Percentiles rank a stretch among this genome's conserved stretches.
phyloP scores from a whole-genome alignment of 35 echinoderm and acorn worm genomes.

The Acanthaster planci region DNA sequence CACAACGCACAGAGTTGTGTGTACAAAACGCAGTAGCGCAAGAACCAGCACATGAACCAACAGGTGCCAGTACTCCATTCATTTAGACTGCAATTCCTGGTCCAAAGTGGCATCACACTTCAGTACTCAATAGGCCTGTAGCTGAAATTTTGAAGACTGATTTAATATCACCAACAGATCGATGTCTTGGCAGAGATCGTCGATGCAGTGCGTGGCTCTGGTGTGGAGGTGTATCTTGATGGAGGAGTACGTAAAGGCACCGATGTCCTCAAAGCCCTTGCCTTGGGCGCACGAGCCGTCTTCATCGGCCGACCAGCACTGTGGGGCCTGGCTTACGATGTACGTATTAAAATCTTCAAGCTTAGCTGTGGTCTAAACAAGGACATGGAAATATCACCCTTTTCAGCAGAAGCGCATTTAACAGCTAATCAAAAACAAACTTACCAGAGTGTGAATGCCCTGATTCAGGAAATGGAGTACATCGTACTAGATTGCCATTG shows the following conservation, averaged over 20 bases:
- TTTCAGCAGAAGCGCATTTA: no score
- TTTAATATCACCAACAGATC: slow-evolving; percentile 2
- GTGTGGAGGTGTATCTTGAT: slow-evolving; percentile 24
- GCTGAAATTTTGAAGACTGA: no score
- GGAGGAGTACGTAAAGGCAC: slow-evolving; percentile 33
- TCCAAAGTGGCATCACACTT: no score
- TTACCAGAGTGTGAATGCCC: not conserved
- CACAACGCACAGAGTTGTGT: no score
- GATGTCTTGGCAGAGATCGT: slow-evolving; percentile 9
- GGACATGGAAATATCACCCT: no score
- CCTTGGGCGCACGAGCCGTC: slow-evolving; percentile 13
- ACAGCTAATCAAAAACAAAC: not conserved
- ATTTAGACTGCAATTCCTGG: no score
- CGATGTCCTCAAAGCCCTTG: slow-evolving; percentile 25
- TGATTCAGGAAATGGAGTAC: not conserved
- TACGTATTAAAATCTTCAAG: not conserved
- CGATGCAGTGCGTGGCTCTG: not conserved
- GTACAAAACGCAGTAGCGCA: no score
- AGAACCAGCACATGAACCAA: no score
- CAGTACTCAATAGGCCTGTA: no score
- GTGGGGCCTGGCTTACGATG: slow-evolving; percentile 1
- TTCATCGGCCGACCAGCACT: slow-evolving; percentile 29
- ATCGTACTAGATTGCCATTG: no score
- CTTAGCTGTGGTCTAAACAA: no score
- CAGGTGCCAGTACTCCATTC: no score